Conservation (phyloP, 2,113 vertebrate species). For the Sceloporus undulatus region DNA sequence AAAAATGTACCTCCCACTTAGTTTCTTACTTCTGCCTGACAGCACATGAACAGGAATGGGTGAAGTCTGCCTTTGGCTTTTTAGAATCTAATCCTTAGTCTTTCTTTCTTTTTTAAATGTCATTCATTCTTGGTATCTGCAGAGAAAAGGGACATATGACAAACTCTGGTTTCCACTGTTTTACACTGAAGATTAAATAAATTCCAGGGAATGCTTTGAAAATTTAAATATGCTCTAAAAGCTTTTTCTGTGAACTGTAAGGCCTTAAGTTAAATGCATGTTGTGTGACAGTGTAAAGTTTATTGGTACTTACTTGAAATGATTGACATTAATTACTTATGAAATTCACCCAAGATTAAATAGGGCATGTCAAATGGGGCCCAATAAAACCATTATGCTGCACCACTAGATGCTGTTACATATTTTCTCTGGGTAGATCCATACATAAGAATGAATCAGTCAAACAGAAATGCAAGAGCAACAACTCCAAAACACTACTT, state of each 20-base stretch:
- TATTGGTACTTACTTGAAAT: neutral
- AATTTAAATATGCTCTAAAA: neutral
- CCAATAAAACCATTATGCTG: neutral
- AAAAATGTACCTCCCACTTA: neutral
- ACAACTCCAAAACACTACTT: neutral
- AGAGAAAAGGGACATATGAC: neutral
- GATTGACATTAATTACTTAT: neutral
- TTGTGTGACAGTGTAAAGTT: neutral
- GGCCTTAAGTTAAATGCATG: neutral
- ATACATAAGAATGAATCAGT: neutral
- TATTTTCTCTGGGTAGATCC: slow-evolving; percentile 1
- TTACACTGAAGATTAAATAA: neutral
- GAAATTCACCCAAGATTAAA: neutral
- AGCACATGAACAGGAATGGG: neutral
- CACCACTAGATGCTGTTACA: neutral
- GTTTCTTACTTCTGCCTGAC: neutral
- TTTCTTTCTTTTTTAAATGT: neutral
- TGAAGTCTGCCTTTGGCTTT: neutral
- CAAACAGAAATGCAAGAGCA: neutral
- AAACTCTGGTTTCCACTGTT: neutral
- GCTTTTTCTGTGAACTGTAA: neutral
- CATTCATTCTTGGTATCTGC: neutral
- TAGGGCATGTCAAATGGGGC: neutral
- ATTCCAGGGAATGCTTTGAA: neutral
- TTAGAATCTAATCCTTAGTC: neutral